Conservation (phyloP, 2,797 vertebrate species). For the Semaprochilodus insignis region DNA sequence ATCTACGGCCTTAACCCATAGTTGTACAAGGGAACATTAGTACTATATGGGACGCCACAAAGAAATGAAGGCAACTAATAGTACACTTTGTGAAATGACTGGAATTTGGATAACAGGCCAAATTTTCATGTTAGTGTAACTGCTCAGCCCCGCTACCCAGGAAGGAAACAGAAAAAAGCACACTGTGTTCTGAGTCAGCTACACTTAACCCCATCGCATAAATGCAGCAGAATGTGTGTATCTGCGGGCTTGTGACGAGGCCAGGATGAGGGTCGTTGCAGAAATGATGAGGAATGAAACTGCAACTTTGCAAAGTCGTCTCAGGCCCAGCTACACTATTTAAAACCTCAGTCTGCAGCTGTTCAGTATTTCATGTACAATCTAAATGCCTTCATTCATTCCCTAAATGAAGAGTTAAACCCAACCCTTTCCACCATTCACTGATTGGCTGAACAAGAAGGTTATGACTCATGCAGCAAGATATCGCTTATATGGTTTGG, state of each 20-base stretch:
- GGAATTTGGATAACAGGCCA: neutral
- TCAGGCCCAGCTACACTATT: conserved; percentile 18
- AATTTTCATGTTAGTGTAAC: neutral
- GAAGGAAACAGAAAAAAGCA: conserved; percentile 55
- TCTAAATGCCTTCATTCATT: neutral
- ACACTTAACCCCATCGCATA: conserved; percentile 21
- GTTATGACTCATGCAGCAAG: conserved; percentile 23
- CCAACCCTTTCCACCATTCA: neutral
- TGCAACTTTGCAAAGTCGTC: conserved; percentile 47
- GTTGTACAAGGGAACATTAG: neutral
- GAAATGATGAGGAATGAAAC: conserved; percentile 53
- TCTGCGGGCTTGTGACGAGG: conserved; percentile 30
- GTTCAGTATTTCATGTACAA: neutral
- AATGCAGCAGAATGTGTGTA: neutral
- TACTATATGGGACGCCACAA: too few relatives aligned
- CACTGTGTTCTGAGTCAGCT: conserved; percentile 15
- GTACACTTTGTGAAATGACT: neutral
- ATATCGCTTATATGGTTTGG: conserved; percentile 12
- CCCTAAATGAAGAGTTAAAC: neutral
- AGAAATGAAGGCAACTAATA: neutral
- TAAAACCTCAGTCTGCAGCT: conserved; percentile 30
- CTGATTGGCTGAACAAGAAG: neutral
- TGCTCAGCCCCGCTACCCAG: conserved; percentile 38
- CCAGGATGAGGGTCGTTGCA: conserved; percentile 53
- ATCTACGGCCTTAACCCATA: neutral